A percentile compares a stretch with the other conserved stretches of the same genome.
Evolutionary conservation across 2,888 invertebrate species (phyloP).

Genomic region (Sinohyriopsis cumingii): DNA sequence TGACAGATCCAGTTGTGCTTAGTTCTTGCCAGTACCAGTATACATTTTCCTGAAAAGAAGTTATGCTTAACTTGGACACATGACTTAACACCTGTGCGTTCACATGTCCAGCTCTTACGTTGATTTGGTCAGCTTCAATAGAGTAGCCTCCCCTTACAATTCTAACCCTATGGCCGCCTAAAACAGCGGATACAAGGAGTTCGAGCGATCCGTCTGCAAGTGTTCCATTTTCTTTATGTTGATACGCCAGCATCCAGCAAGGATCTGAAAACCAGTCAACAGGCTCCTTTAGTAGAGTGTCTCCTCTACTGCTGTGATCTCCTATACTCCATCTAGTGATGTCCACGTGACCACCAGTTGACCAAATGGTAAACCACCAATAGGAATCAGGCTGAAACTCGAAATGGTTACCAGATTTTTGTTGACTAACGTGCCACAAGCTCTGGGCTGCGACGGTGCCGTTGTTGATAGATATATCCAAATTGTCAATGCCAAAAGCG

Average conservation of each 20-base stretch:
- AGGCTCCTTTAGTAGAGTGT: conserved; percentile 34
- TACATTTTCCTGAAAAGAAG: conserved; percentile 32
- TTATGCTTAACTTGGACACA: conserved; percentile 37
- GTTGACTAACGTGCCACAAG: conserved; percentile 33
- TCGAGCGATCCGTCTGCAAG: conserved; percentile 34
- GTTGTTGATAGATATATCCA: conserved; percentile 31
- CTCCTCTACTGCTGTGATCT: conserved; percentile 37
- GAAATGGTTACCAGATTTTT: background rate
- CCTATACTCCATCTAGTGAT: conserved; percentile 42
- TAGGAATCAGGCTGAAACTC: conserved; percentile 35
- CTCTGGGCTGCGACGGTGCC: conserved; percentile 31
- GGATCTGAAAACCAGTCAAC: conserved; percentile 40
- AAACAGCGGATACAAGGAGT: conserved; percentile 29
- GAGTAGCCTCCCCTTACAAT: conserved; percentile 35
- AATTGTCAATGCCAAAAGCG: conserved; percentile 35
- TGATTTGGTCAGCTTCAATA: conserved; percentile 37
- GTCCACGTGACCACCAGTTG: conserved; percentile 35
- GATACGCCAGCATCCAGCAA: conserved; percentile 43
- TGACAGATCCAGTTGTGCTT: conserved; percentile 35
- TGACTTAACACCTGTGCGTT: conserved; percentile 36
- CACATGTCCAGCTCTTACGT: conserved; percentile 31
- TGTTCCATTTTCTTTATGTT: conserved; percentile 30
- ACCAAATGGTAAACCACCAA: conserved; percentile 42
- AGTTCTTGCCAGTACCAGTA: conserved; percentile 40
- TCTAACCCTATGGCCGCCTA: conserved; percentile 35